A percentile compares a stretch with the other conserved stretches of the same genome.
Conservation (phyloP, 2,888 invertebrate species). For the Suillia variegata region DNA sequence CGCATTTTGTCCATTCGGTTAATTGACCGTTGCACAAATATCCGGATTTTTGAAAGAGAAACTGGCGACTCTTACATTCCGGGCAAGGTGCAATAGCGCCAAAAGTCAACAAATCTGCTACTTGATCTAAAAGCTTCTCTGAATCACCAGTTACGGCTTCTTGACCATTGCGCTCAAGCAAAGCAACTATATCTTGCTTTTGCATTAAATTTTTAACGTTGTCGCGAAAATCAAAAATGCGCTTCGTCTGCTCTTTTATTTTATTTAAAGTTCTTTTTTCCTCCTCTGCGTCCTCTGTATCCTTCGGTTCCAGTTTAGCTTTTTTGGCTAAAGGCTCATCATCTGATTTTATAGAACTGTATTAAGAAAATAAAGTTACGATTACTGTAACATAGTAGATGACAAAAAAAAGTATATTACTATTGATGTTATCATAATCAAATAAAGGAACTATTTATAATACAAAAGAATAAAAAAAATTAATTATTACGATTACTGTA, state of each 20-base stretch:
- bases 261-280: conserved; percentile 68
- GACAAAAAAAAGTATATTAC: background rate
- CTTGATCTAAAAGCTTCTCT: conserved; percentile 67
- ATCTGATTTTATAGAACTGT: conserved; percentile 58
- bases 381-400: conserved; percentile 3
- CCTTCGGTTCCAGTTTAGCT: conserved; percentile 69
- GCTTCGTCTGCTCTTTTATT: conserved; percentile 47
- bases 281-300: conserved; percentile 63
- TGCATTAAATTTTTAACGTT: conserved; percentile 65
- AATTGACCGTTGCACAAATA: conserved; percentile 81
- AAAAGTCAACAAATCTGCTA: conserved; percentile 88
- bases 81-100: conserved; percentile 80
- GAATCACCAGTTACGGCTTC: conserved; percentile 70
- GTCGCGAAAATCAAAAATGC: conserved; percentile 70
- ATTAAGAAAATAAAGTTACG: conserved; percentile 24
- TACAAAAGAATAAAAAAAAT: background rate
- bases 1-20: conserved; percentile 88
- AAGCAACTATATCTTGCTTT: conserved; percentile 67
- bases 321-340: conserved; percentile 72
- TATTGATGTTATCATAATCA: background rate
- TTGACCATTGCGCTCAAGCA: conserved; percentile 78
- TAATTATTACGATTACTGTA: background rate
- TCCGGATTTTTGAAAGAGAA: conserved; percentile 72
- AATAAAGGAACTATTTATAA: background rate
- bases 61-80: conserved; percentile 78